Base-by-base conservation (phyloP, 2,888 invertebrate species). In the Plebejus anna region DNA sequence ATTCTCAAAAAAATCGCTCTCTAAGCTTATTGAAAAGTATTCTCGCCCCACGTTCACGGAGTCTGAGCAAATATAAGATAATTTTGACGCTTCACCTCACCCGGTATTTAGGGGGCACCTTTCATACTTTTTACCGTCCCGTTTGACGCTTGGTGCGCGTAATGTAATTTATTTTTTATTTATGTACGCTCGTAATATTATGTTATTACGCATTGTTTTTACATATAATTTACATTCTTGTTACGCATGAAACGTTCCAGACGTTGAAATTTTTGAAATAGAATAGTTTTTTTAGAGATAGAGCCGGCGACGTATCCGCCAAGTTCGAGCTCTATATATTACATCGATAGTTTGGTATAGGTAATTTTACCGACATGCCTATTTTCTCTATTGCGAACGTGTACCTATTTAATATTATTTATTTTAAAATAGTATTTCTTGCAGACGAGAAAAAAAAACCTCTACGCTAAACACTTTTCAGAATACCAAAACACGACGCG, bases 21-120 rank as follows among this genome's bases (percentile, higher is more conserved):
- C 89, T 92, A 92, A 93, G 93, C 93, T 94, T 93, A 94, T 94
- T 94, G 93, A 93, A 93, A 92, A 93, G 93, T 94, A 92, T 91
- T 92, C 91, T 88, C 92, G 91, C 92, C 93, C 93, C 86, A 87
- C 89, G 90, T 92, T 94, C 91, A 94, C 93, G 93, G 90, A 86
- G 87, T 92, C 91, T 93, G 93, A 90, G 89, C 93, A 94, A 94
- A 94, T 94, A 94, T 94, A 94, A 94, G 93, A 94, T 93, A 93
- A 94, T 94, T 94, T 91, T 92, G 87, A 85, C 92, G 92, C 92
- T 92, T 89, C 93, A 90, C 89, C 90, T 92, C 90, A 91, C 92
- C 79, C 89, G 92, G 92, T 92, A 92, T 92, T 94, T 92, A 92
- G 92, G 92, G 91, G 92, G 90, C 90, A 93, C 93, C 92, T 93